These are phyloP conservation scores for Catharus fuscescens DNA, from an alignment of 2,113 vertebrate species.

Conservation along the genomic window DNA sequence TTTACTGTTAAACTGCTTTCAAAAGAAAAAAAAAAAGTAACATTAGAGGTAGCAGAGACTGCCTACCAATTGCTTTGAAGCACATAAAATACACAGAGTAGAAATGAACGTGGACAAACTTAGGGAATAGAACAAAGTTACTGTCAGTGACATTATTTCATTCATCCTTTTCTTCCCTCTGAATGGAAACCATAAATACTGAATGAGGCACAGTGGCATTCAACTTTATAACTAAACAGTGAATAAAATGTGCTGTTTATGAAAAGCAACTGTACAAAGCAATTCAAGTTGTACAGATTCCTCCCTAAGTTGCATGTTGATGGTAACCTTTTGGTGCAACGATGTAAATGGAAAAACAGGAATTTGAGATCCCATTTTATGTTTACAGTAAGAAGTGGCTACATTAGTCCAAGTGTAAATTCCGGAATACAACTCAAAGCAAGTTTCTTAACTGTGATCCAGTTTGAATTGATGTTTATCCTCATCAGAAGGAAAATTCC, in stretches of 20 bases:
- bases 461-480: not conserved
- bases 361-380: not conserved
- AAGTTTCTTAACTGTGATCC: not conserved
- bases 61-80: not conserved
- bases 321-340: not conserved
- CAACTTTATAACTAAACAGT: not conserved
- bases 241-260: not conserved
- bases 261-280: not conserved
- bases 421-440: not conserved
- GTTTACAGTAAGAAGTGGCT: not conserved
- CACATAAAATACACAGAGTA: not conserved
- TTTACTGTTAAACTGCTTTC: slow-evolving; percentile 99
- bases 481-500: not conserved
- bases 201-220: not conserved
- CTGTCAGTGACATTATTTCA: not conserved
- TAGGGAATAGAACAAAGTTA: not conserved
- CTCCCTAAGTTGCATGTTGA: not conserved
- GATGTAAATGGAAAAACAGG: not conserved
- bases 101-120: not conserved
- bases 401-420: not conserved
- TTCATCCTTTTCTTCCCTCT: not conserved
- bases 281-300: not conserved
- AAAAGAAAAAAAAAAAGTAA: slow-evolving; percentile 16
- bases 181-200: not conserved
- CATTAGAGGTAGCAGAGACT: not conserved